These are phyloP conservation scores for Hystrix cristata DNA, from an alignment of 2,113 vertebrate species.

Conservation along the genomic window DNA sequence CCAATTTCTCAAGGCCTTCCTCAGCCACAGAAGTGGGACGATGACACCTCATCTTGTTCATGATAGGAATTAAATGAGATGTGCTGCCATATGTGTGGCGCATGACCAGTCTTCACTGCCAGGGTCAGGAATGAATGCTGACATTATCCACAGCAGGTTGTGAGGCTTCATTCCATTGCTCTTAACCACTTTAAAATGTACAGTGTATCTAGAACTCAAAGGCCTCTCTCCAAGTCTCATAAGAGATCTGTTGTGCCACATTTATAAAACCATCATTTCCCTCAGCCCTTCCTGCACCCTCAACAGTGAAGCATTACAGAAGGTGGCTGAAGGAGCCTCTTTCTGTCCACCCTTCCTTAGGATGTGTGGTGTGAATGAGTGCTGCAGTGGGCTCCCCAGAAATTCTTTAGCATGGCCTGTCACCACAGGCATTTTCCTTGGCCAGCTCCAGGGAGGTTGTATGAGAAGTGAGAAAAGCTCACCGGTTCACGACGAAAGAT, in stretches of 20 bases:
- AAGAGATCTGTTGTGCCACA: slow-evolving; percentile 40
- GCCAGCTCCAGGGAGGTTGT: slow-evolving; percentile 20
- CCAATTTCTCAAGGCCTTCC: background rate
- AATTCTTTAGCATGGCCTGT: slow-evolving; percentile 53
- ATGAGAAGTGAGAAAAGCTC: slow-evolving; percentile 59
- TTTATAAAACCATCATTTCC: slow-evolving; percentile 33
- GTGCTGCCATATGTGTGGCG: accelerated
- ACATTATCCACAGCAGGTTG: slow-evolving; percentile 42
- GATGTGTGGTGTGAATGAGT: background rate
- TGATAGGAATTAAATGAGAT: background rate
- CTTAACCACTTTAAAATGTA: background rate
- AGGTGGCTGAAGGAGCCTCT: slow-evolving; percentile 42
- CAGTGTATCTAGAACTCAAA: slow-evolving; percentile 55
- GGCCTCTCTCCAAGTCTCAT: background rate
- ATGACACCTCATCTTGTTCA: background rate
- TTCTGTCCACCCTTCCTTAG: background rate
- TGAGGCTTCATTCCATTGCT: background rate
- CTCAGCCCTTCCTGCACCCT: background rate
- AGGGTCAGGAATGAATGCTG: background rate
- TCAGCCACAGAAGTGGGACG: background rate
- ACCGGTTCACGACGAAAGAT: slow-evolving; percentile 24
- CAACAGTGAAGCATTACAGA: background rate
- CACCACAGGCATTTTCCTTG: slow-evolving; percentile 68
- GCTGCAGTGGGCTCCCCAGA: slow-evolving; percentile 37
- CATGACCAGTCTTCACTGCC: background rate